Conservation (phyloP, 2,797 vertebrate genomes). For the Siniperca undulata region DNA sequence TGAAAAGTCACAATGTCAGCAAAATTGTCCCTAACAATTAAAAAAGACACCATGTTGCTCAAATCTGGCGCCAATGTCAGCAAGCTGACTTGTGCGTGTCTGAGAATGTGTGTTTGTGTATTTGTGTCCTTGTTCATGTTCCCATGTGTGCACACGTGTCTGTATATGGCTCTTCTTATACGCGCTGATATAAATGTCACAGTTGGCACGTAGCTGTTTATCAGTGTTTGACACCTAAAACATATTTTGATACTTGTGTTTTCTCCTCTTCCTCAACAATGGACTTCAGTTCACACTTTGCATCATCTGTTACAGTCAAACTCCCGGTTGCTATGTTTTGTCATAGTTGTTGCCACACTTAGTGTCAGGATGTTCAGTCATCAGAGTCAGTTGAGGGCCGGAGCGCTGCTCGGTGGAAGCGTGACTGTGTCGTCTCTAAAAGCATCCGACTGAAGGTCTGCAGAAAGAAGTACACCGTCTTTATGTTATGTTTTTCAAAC, state of each 20-base stretch:
- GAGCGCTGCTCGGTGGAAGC: slow-evolving; percentile 80
- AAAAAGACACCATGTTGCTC: slow-evolving; percentile 22
- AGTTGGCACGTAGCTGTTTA: neutral
- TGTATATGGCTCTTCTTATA: neutral
- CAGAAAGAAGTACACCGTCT: neutral
- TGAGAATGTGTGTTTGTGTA: neutral
- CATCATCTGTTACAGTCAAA: neutral
- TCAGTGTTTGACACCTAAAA: neutral
- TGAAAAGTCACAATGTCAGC: slow-evolving; percentile 42
- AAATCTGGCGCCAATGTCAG: slow-evolving; percentile 1
- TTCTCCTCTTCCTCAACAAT: neutral
- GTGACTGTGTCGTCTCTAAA: slow-evolving; percentile 85
- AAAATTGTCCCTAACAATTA: slow-evolving; percentile 9
- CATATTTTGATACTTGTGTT: neutral
- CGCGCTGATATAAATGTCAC: neutral
- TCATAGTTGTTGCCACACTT: slow-evolving; percentile 21
- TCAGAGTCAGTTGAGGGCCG: slow-evolving; percentile 76
- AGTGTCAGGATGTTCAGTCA: slow-evolving; percentile 4
- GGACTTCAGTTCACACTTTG: neutral
- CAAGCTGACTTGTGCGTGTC: neutral
- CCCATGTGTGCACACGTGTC: neutral
- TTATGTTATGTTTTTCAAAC: neutral
- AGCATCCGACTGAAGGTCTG: slow-evolving; percentile 85
- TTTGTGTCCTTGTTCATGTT: slow-evolving; percentile 1
- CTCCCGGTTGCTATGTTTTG: neutral